Percentiles rank a stretch among this genome's conserved stretches.
Evolutionary conservation across 2,113 vertebrate genomes (phyloP).

Genomic region (Callospermophilus lateralis): DNA sequence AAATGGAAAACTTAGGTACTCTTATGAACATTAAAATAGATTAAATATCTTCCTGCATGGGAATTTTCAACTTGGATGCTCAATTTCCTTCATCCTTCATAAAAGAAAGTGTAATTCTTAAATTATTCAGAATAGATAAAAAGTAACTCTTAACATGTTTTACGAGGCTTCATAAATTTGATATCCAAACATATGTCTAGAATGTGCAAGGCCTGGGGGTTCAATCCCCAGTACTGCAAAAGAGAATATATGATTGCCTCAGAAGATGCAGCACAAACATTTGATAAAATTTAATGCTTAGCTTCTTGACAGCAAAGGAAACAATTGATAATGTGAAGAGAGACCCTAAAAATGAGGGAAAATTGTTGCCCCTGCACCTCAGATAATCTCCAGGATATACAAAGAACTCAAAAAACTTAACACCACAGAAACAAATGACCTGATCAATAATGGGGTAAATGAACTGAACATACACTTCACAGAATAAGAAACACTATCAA

Average conservation of each 20-base stretch:
- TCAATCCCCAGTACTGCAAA: neutral
- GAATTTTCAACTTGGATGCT: neutral
- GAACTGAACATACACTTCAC: no score
- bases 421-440: no score
- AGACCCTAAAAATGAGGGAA: no score
- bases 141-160: neutral
- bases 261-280: neutral
- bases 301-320: no score
- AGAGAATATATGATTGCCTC: conserved; percentile 14
- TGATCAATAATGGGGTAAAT: no score
- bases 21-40: neutral
- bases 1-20: neutral
- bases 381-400: no score
- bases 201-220: neutral
- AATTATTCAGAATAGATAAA: conserved; percentile 22
- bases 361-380: no score
- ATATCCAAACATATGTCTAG: neutral
- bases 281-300: conserved; percentile 30
- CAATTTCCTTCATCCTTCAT: neutral
- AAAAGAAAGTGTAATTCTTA: conserved; percentile 3
- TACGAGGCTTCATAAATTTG: neutral
- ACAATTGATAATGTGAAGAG: no score
- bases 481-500: no score
- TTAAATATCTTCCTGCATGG: neutral
- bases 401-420: no score